Evolutionary conservation across 2,888 invertebrate species (phyloP).

Genomic region (Chydorus sphaericus): DNA sequence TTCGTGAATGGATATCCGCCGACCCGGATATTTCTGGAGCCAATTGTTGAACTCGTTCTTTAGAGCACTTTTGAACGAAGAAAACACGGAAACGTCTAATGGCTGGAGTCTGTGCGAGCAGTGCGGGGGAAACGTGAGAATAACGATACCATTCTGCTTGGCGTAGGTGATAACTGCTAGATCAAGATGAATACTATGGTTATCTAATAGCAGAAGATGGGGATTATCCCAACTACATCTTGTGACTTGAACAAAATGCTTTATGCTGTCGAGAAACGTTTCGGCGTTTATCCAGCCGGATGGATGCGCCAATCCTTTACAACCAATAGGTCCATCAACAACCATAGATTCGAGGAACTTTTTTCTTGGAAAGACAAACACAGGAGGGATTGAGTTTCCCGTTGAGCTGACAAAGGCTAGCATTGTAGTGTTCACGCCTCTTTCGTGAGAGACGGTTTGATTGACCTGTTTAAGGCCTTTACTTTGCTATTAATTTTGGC

Average conservation of each 20-base stretch:
- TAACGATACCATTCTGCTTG: conserved; percentile 25
- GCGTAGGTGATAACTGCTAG: conserved; percentile 22
- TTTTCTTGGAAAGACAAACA: conserved; percentile 2
- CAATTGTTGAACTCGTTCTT: conserved; percentile 25
- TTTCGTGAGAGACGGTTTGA: conserved; percentile 9
- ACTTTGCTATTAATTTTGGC: not conserved
- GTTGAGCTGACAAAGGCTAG: conserved; percentile 4
- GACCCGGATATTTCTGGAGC: conserved; percentile 24
- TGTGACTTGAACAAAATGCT: conserved; percentile 24
- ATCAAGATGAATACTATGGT: conserved; percentile 25
- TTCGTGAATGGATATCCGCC: conserved; percentile 24
- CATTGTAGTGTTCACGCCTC: conserved; percentile 11
- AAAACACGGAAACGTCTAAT: conserved; percentile 24
- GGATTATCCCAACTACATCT: conserved; percentile 17
- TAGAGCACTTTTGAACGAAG: conserved; percentile 17
- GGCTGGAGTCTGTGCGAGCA: conserved; percentile 28
- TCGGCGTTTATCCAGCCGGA: conserved; percentile 25
- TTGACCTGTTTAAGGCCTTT: conserved; percentile 9
- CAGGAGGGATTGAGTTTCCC: not conserved
- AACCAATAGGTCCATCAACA: conserved; percentile 26
- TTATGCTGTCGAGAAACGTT: conserved; percentile 20
- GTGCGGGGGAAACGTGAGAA: conserved; percentile 26
- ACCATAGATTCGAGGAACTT: conserved; percentile 24
- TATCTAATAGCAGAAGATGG: conserved; percentile 24
- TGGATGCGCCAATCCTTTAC: conserved; percentile 22